phyloP scores from a whole-genome alignment of 2,888 invertebrate species.

The Ennomos quercinarius region DNA sequence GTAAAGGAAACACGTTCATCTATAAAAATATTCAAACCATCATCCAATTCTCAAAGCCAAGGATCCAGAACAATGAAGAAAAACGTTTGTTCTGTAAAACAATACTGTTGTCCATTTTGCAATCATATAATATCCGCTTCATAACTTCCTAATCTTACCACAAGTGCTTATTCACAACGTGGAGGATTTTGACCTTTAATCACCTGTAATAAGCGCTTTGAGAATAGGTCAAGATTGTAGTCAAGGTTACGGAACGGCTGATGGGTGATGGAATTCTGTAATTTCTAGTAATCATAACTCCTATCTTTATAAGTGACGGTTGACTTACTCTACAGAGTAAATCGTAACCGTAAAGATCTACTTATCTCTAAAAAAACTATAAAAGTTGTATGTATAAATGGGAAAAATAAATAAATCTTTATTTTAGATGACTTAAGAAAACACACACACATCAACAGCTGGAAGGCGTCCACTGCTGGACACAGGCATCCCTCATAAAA shows the following conservation, averaged over 20 bases:
- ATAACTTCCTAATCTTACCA: conserved; percentile 34
- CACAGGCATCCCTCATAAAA: too few species aligned
- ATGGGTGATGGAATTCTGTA: conserved; percentile 20
- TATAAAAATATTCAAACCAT: not conserved
- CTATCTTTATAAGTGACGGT: not conserved
- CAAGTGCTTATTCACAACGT: conserved; percentile 16
- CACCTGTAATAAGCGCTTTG: conserved; percentile 15
- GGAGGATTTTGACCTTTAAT: conserved; percentile 33
- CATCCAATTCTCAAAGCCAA: conserved; percentile 37
- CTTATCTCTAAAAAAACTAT: too few species aligned
- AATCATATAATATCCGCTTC: conserved; percentile 36
- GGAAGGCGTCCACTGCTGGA: too few species aligned
- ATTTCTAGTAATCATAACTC: conserved; percentile 11
- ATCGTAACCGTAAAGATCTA: too few species aligned
- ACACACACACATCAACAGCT: too few species aligned
- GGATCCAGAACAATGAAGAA: conserved; percentile 38
- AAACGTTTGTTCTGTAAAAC: conserved; percentile 37
- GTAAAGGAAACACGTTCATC: too few species aligned
- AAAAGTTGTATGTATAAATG: too few species aligned
- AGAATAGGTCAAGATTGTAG: conserved; percentile 18
- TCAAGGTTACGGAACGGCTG: conserved; percentile 17
- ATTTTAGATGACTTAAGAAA: too few species aligned
- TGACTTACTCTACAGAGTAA: conserved; percentile 1
- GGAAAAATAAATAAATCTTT: too few species aligned
- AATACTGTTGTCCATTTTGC: conserved; percentile 28